phyloP scores from a whole-genome alignment of 2,888 invertebrate genomes.

The Pyrocoelia pectoralis region DNA sequence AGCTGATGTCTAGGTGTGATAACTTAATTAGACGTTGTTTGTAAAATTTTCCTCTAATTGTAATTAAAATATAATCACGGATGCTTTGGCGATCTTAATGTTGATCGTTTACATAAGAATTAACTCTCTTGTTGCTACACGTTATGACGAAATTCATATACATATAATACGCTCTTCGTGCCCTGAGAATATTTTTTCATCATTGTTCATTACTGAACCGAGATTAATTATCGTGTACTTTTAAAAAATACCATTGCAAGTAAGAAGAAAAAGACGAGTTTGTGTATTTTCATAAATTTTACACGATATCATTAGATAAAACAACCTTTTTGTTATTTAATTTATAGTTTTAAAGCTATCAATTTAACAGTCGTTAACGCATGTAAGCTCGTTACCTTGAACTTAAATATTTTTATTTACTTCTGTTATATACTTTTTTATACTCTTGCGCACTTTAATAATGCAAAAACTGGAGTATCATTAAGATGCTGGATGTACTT shows the following conservation, averaged over 20 bases:
- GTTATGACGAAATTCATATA: slow-evolving; percentile 9
- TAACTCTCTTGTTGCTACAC: background rate
- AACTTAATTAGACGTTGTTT: slow-evolving; percentile 9
- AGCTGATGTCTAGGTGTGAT: slow-evolving; percentile 10
- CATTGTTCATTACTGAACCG: background rate
- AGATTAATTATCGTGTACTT: background rate
- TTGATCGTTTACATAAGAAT: background rate
- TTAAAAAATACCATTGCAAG: background rate
- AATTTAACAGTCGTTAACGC: slow-evolving; percentile 10
- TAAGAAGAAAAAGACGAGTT: background rate
- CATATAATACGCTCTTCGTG: background rate
- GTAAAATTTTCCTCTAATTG: background rate
- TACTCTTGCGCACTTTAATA: background rate
- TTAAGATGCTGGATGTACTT: too few species aligned
- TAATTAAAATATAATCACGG: background rate
- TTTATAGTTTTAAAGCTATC: background rate
- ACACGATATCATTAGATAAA: background rate
- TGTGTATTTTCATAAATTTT: background rate
- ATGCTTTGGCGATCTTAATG: background rate
- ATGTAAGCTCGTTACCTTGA: slow-evolving; percentile 3
- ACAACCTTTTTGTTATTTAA: background rate
- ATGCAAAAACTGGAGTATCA: too few species aligned
- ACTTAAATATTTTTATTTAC: background rate
- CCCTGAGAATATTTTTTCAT: slow-evolving; percentile 1
- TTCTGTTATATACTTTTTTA: background rate